Evolutionary conservation across 2,888 invertebrate species (phyloP), one percentile per base, ranked within the genome.

Genomic region (Cryptocheilus praepositus): DNA sequence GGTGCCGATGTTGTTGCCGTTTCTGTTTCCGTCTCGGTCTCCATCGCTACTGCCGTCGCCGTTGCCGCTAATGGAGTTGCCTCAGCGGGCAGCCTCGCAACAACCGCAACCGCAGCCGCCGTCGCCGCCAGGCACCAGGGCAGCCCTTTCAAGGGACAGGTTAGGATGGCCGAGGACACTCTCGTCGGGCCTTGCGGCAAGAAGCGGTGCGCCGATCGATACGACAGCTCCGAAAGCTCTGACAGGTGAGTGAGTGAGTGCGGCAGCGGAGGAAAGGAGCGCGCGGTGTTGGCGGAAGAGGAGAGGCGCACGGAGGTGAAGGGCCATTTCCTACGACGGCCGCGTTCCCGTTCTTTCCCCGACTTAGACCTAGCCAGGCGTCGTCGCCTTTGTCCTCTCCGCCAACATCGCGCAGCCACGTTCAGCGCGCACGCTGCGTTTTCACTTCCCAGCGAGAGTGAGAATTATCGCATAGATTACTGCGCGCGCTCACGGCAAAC

Each of bases 201-300:
- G 90, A 96, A 95, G 91, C 92, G 96, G 90, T 95, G 96, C 90
- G 92, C 95, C 89, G 95, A 96, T 92, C 93, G 96, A 91, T 96
- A 95, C 91, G 96, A 96, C 92, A 96, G 96, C 90, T 96, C 96
- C 86, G 96, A 96, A 91, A 96, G 96, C 86, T 96, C 96, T 90
- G 96, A 96, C 95, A 96, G 96, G 96, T 96, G 89, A 92, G 79
- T 57, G 77, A 76, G 71, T 61, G 71, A 69, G 69, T 67, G 92
- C n/a, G 88, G 67, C 1, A 21, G 46, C 15, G 25, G 46, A 46
- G 25, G 46, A 46, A 22, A 55, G 51, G 28, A 44, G n/a, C 18
- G 25, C 56, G 51, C 63, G 66, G 61, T 51, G 43, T 16, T 52
- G 53, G 63, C 56, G 49, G 44, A 28, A 15, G 55, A 45, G 21